Conservation (phyloP, 2,797 vertebrate species). For the Tenualosa ilisha region DNA sequence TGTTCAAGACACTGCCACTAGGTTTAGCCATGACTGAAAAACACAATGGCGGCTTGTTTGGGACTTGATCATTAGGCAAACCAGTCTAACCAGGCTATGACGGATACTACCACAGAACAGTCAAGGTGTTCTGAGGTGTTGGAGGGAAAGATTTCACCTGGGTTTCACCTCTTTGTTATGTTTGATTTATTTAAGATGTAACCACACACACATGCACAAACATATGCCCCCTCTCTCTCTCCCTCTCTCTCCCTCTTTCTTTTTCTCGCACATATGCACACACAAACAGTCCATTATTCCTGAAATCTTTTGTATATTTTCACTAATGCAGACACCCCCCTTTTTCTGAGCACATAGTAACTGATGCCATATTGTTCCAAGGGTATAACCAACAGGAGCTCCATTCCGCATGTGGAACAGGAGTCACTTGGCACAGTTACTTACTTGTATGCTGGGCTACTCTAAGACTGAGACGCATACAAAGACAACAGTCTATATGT, state of each 20-base stretch:
- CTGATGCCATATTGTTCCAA: slow-evolving; percentile 11
- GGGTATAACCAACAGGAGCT: not conserved
- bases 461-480: not conserved
- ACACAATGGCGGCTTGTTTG: slow-evolving; percentile 16
- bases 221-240: not conserved
- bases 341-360: not conserved
- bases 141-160: not conserved
- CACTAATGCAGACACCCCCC: not conserved
- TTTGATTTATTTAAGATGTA: not conserved
- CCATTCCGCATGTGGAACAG: not conserved
- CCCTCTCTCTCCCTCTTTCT: not conserved
- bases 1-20: slow-evolving; percentile 47
- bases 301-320: slow-evolving; percentile 20
- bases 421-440: not conserved
- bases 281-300: slow-evolving; percentile 19
- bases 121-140: not conserved
- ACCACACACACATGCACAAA: not conserved
- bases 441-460: not conserved
- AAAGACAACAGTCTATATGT: not conserved
- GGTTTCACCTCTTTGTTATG: not conserved
- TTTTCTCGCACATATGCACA: slow-evolving; percentile 1
- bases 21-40: slow-evolving; percentile 23
- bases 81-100: not conserved
- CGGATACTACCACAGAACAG: not conserved
- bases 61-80: slow-evolving; percentile 4